Conservation (phyloP, 1,140 invertebrate species). For the Drosophila seguyi region DNA sequence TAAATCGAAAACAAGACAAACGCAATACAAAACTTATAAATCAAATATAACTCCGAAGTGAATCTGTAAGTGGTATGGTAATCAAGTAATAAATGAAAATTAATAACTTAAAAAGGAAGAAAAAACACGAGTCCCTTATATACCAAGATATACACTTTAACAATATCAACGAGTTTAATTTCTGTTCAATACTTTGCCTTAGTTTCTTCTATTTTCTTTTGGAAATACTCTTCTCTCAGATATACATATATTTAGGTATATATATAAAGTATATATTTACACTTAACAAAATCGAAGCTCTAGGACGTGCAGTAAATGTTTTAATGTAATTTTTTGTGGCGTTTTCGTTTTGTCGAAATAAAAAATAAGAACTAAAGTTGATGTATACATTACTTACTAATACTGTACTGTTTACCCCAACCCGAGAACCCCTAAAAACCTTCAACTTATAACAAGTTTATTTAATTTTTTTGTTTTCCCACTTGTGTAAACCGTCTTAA, state of each 20-base stretch:
- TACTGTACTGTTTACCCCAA: constrained; percentile 37
- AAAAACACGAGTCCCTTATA: constrained; percentile 27
- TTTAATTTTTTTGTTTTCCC: constrained; percentile 36
- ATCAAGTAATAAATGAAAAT: constrained; percentile 15
- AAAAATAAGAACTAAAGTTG: constrained; percentile 48
- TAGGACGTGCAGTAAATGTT: constrained; percentile 83
- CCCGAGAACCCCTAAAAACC: constrained; percentile 17
- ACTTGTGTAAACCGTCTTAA: constrained; percentile 28
- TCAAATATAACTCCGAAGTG: constrained; percentile 10
- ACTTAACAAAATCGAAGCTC: constrained; percentile 81
- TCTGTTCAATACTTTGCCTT: constrained; percentile 52
- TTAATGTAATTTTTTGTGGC: constrained; percentile 71
- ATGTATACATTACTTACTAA: constrained; percentile 51
- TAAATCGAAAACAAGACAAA: constrained; percentile 26
- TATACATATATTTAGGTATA: constrained; percentile 38
- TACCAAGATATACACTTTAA: constrained; percentile 60
- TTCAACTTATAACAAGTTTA: constrained; percentile 29
- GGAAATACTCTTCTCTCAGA: constrained; percentile 38
- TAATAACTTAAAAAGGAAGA: constrained; percentile 3
- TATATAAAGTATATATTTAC: constrained; percentile 47
- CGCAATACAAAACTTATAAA: constrained; percentile 12
- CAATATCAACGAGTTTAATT: constrained; percentile 62
- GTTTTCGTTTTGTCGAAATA: constrained; percentile 66
- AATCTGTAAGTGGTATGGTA: constrained; percentile 59
- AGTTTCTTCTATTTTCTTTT: constrained; percentile 60